Conservation (phyloP, 2,888 invertebrate genomes). For the Myopa tessellatipennis region DNA sequence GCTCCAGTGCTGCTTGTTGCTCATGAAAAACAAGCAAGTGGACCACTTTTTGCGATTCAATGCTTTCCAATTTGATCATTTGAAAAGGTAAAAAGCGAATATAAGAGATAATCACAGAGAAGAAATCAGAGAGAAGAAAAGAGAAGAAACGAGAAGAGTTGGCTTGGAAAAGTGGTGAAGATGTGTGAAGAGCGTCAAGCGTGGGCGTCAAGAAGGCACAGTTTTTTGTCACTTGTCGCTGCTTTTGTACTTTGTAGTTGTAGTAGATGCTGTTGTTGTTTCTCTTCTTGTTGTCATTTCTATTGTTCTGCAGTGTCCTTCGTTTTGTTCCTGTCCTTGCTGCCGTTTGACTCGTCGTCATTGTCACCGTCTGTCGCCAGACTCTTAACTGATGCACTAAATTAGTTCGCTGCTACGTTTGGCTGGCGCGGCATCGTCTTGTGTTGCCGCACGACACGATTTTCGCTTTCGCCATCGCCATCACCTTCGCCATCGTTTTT, state of each 20-base stretch:
- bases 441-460: not conserved
- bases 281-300: not conserved
- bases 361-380: conserved; percentile 32
- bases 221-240: conserved; percentile 35
- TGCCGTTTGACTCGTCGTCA: not conserved
- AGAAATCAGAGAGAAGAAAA: not conserved
- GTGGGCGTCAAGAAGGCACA: conserved; percentile 34
- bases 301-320: not conserved
- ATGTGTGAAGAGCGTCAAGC: not conserved
- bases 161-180: not conserved
- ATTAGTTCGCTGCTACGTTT: conserved; percentile 33
- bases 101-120: not conserved
- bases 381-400: conserved; percentile 41
- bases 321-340: no score
- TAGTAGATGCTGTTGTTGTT: not conserved
- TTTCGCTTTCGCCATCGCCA: not conserved
- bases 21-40: not conserved
- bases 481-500: not conserved
- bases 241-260: not conserved
- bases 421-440: conserved; percentile 13
- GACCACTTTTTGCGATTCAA: not conserved
- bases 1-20: not conserved
- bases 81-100: no score
- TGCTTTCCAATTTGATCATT: no score
- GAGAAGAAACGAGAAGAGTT: not conserved